Evolutionary conservation across 2,888 invertebrate genomes (phyloP), one percentile per base, ranked within the genome.

Genomic region (Netelia melanura): DNA sequence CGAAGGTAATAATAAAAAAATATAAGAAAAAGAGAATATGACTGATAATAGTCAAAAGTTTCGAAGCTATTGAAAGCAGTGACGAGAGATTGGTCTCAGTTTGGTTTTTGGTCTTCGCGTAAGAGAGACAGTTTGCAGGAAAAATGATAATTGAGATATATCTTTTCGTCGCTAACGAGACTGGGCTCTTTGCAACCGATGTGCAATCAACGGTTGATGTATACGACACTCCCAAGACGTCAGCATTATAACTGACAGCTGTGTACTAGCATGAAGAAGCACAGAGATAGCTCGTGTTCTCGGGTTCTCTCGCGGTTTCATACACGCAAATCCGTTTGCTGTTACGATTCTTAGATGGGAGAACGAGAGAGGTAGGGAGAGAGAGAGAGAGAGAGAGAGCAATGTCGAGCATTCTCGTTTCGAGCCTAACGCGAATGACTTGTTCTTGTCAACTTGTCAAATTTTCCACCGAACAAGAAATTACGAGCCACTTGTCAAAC

Each of bases 1-100:
- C 98, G 90, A 99, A 99, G 97, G 99, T 98, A 94, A 89, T 85
- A 65, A 83, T 71, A 38, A 48, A 68, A 68, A 48, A 56, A 61
- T 48, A 62, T 64, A 76, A 68, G n/a, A 54, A 23, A 52, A 72
- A 11, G 38, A 65, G 14, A 43, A 23, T 11, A 23, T 9, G 5
- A 5, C 38, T 38, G 38, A 38, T 38, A 38, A 38, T 38, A 38
- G 38, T 38, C 0, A 38, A 38, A 6, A 38, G 3, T 5, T 8
- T 38, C 0, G 6, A 38, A 38, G 38, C 38, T 6, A 38, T 38
- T 38, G 38, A 38, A 38, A 38, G 38, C 38, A 38, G 38, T 38
- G 8, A 38, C 38, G 38, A 38, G 6, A 38, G 38, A 38, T 6
- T 38, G 6, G 38, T 38, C 38, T 38, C 38, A 10, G 17, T 10